phyloP scores from a whole-genome alignment of 92 coral and sea anemone genomes.

The Pocillopora grandis region DNA sequence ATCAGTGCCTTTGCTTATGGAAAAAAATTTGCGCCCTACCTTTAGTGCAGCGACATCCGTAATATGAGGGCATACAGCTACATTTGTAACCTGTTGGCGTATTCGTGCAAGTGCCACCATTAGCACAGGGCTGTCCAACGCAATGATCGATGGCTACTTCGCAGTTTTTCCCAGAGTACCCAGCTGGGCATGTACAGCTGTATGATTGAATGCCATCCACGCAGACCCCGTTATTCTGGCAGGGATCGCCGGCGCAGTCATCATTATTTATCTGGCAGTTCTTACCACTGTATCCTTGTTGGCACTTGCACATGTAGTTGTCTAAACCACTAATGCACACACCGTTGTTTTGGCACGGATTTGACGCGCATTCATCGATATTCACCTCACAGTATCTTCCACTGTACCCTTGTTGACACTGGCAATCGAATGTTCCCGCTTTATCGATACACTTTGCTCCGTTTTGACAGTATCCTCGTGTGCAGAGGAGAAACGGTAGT shows the following conservation, averaged over 20 bases:
- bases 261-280: slow-evolving; percentile 68
- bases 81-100: slow-evolving; percentile 67
- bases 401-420: slow-evolving; percentile 68
- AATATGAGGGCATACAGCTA: slow-evolving; percentile 70
- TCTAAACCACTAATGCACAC: slow-evolving; percentile 53
- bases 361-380: slow-evolving; percentile 58
- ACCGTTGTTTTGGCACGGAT: slow-evolving; percentile 72
- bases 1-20: too few relatives aligned
- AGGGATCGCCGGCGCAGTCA: slow-evolving; percentile 83
- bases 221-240: slow-evolving; percentile 69
- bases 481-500: slow-evolving; percentile 68
- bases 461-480: slow-evolving; percentile 63
- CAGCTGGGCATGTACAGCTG: slow-evolving; percentile 58
- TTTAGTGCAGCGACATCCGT: slow-evolving; percentile 72
- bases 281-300: slow-evolving; percentile 49
- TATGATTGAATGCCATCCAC: slow-evolving; percentile 60
- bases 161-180: slow-evolving; percentile 70
- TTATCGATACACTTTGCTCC: slow-evolving; percentile 76
- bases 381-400: slow-evolving; percentile 70
- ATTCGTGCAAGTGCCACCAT: slow-evolving; percentile 78
- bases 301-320: slow-evolving; percentile 47
- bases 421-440: slow-evolving; percentile 69
- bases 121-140: slow-evolving; percentile 60
- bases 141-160: slow-evolving; percentile 61
- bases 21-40: slow-evolving; percentile 45